These are phyloP conservation scores for Aporrectodea caliginosa DNA, from an alignment of 1,140 invertebrate species.

Conservation along the genomic window DNA sequence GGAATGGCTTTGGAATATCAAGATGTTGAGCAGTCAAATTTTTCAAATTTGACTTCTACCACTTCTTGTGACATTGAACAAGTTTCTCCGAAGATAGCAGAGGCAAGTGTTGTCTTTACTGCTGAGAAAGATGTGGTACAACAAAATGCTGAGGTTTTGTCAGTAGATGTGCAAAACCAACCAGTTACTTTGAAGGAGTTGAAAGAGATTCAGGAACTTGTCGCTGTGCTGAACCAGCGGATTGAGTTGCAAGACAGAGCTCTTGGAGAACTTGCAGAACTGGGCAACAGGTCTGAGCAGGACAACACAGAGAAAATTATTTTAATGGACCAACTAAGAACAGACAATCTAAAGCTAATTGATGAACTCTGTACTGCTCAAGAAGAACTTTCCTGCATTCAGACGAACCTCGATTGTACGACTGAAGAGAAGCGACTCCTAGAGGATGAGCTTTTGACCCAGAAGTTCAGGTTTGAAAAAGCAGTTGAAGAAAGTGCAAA, in stretches of 20 bases:
- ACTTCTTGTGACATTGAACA: too few species aligned
- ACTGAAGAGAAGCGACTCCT: background rate
- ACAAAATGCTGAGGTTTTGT: too few species aligned
- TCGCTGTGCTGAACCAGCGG: background rate
- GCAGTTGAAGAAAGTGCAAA: background rate
- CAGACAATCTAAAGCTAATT: background rate
- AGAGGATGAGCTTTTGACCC: background rate
- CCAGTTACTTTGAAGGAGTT: background rate
- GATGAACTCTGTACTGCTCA: background rate
- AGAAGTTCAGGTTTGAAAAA: background rate
- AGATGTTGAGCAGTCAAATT: background rate
- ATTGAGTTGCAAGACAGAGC: background rate
- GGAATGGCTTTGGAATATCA: background rate
- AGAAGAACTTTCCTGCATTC: background rate
- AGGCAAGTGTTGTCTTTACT: too few species aligned
- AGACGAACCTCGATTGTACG: too few species aligned
- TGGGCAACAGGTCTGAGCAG: background rate
- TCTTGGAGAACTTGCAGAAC: background rate
- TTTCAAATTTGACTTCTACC: too few species aligned
- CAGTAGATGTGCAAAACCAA: too few species aligned
- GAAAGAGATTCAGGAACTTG: background rate
- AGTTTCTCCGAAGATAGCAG: too few species aligned
- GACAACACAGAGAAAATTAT: too few species aligned
- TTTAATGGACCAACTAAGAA: background rate
- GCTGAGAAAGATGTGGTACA: too few species aligned